Evolutionary conservation across 2,888 invertebrate genomes (phyloP), one percentile per base, ranked within the genome.

Genomic region (Limnephilus marmoratus): DNA sequence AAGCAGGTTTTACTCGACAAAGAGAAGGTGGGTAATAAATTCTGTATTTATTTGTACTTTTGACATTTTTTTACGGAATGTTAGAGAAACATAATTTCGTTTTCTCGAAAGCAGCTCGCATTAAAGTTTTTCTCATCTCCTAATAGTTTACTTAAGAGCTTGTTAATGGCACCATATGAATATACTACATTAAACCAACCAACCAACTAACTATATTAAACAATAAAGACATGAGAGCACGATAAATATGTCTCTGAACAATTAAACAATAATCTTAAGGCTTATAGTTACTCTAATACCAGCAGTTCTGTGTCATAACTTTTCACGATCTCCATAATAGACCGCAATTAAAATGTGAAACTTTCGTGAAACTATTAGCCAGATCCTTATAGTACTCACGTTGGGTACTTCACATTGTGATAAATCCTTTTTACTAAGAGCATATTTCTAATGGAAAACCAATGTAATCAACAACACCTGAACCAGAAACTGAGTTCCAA

Each of bases 381-480:
- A 34, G 1, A 34, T 34, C 15, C 34, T 29, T 34, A 13, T 31
- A 82, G 31, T 31, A 82, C 31, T 3, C 31, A 68, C 24, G 24
- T 24, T 0, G 12, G 1, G 45, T 45, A 53, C 18, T 53, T 11
- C 2, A 68, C 5, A 9, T 11, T 34, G 3, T 31, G 3, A 82
- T 82, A 34, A 31, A 37, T 85, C 37, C 83, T 13, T 12, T 31
- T 37, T 31, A 15, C 85, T 85, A 2, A 2, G 24, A 85, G n/a
- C 31, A 41, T 85, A 45, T 41, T 85, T 85, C 45, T 85, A 85
- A 85, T 85, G 85, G 85, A 85, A 85, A 41, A 41, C 24, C 85
- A 45, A 45, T 85, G 85, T 85, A 85, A 85, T 85, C 85, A 85
- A 85, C 85, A 41, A 45, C 85, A 85, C 85, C 45, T 85, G 85